These are phyloP conservation scores for Drosophila grimshawi DNA, from an alignment of 1,140 invertebrate species.

Conservation along the genomic window DNA sequence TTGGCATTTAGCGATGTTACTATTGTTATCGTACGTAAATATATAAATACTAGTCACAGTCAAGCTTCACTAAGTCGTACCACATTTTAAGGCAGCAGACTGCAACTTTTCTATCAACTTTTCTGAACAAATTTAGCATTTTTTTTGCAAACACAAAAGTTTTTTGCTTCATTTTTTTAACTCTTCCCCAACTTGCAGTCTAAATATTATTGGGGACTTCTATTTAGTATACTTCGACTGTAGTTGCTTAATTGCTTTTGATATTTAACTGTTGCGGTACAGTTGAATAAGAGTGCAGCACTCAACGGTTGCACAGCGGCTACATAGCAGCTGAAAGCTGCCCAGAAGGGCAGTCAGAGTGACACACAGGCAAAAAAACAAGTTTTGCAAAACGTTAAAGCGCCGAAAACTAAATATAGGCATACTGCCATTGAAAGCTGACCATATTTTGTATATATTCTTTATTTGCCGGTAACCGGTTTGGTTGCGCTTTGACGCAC, in stretches of 20 bases:
- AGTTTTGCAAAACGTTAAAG: slow-evolving; percentile 41
- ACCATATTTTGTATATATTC: slow-evolving; percentile 9
- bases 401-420: slow-evolving; percentile 15
- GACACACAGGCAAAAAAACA: slow-evolving; percentile 40
- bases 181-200: too few species aligned
- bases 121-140: too few species aligned
- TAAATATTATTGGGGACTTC: background rate
- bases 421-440: slow-evolving; percentile 12
- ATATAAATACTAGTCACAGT: background rate
- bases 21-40: background rate
- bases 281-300: slow-evolving; percentile 8
- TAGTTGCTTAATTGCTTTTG: background rate
- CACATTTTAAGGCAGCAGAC: background rate
- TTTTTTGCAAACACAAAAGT: too few species aligned
- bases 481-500: slow-evolving; percentile 45
- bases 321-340: slow-evolving; percentile 8
- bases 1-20: background rate
- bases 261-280: background rate
- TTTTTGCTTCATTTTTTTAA: too few species aligned
- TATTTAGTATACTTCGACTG: background rate
- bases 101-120: too few species aligned
- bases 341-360: slow-evolving; percentile 11
- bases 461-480: slow-evolving; percentile 75
- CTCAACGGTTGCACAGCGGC: slow-evolving; percentile 27
- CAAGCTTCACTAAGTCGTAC: background rate